A percentile compares a stretch with the other conserved stretches of the same genome.
These are phyloP conservation scores for Gambusia holbrooki DNA, from an alignment of 2,113 vertebrate species.

Conservation along the genomic window DNA sequence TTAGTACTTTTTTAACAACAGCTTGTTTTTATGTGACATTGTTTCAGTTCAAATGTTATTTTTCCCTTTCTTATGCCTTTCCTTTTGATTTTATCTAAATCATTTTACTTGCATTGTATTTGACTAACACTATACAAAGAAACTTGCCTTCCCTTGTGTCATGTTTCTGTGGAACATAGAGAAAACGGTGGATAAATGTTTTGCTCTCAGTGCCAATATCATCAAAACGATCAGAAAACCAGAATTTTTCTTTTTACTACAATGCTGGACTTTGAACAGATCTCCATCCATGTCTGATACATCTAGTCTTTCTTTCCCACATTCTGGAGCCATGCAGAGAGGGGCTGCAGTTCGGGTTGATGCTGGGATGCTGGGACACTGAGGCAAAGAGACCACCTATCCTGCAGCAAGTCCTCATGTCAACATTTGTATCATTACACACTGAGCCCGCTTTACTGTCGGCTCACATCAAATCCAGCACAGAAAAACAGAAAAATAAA, in stretches of 20 bases:
- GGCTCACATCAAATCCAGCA: constrained; percentile 59
- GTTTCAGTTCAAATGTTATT: background rate
- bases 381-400: constrained; percentile 42
- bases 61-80: background rate
- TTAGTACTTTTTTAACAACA: background rate
- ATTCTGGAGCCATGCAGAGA: constrained; percentile 1
- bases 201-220: background rate
- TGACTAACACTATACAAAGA: background rate
- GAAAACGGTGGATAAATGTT: background rate
- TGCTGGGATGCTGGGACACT: constrained; percentile 30
- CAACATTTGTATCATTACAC: constrained; percentile 68
- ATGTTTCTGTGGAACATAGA: background rate
- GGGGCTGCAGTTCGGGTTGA: constrained; percentile 2
- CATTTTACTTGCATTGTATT: background rate
- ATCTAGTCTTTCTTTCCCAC: constrained; percentile 25
- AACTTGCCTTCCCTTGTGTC: background rate
- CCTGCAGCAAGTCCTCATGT: constrained; percentile 45
- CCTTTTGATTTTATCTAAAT: background rate
- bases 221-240: no score
- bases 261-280: constrained; percentile 37
- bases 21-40: background rate
- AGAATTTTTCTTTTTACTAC: constrained; percentile 23
- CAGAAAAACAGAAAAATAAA: constrained; percentile 24
- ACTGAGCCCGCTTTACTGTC: constrained; percentile 65
- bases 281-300: constrained; percentile 11